phyloP scores from a whole-genome alignment of 2,888 invertebrate species.

The Melanostoma scalare region DNA sequence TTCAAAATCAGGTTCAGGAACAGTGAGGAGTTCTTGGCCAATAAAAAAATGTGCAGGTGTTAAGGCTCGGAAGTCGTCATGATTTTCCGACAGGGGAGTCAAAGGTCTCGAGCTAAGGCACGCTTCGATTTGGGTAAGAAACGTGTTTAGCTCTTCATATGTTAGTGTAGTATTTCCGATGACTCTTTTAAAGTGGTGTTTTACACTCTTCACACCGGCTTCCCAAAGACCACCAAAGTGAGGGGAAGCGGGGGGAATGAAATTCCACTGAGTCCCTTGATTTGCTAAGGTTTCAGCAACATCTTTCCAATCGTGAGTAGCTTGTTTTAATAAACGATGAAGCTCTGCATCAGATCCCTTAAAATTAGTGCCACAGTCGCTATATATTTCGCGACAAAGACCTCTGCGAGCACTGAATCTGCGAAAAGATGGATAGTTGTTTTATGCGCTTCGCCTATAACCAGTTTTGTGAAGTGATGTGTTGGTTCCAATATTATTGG shows the following conservation, averaged over 20 bases:
- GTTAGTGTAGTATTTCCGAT: constrained; percentile 73
- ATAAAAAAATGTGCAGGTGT: too few relatives aligned
- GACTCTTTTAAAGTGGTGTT: constrained; percentile 10
- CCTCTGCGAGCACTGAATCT: constrained; percentile 75
- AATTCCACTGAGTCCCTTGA: too few relatives aligned
- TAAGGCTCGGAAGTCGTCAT: too few relatives aligned
- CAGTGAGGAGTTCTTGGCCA: too few relatives aligned
- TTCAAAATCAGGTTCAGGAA: too few relatives aligned
- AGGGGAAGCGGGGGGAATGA: too few relatives aligned
- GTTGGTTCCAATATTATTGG: neutral
- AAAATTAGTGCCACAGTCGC: constrained; percentile 77
- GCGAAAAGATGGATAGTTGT: constrained; percentile 56
- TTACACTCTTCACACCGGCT: too few relatives aligned
- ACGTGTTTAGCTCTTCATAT: constrained; percentile 70
- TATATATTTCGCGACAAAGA: constrained; percentile 70
- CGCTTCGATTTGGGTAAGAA: too few relatives aligned
- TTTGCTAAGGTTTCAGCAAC: neutral
- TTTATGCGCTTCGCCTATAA: neutral
- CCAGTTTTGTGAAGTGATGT: constrained; percentile 1
- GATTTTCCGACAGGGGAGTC: too few relatives aligned
- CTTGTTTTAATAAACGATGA: neutral
- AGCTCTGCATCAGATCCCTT: constrained; percentile 72
- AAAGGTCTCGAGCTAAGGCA: too few relatives aligned
- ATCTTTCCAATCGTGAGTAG: neutral
- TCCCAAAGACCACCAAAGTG: too few relatives aligned